Conservation (phyloP, 2,888 invertebrate genomes). For the Zootermopsis nevadensis region DNA sequence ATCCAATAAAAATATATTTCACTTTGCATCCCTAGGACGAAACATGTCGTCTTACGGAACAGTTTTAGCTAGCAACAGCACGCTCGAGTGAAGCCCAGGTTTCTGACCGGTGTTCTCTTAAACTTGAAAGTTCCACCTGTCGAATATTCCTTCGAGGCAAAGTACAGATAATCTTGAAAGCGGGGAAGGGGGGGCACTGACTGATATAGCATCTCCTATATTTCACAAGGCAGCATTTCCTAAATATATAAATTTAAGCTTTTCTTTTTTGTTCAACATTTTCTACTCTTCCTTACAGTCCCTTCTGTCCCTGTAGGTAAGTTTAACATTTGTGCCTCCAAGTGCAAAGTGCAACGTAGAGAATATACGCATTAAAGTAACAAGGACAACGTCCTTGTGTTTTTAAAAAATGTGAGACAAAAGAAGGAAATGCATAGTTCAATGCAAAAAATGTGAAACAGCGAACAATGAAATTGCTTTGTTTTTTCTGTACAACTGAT, state of each 20-base stretch:
- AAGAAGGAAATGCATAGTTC: neutral
- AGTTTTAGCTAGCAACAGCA: neutral
- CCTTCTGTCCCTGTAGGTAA: neutral
- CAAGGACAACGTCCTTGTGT: neutral
- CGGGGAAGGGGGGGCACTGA: neutral
- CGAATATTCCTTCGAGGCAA: neutral
- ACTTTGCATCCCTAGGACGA: no score
- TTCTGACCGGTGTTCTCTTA: neutral
- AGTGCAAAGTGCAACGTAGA: neutral
- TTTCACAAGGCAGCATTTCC: neutral
- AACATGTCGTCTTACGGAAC: no score
- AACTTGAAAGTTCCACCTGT: neutral
- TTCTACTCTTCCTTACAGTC: neutral
- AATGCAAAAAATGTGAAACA: neutral
- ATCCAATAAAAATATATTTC: no score
- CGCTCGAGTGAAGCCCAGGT: neutral
- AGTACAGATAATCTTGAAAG: neutral
- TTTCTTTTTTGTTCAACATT: neutral
- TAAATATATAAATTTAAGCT: neutral
- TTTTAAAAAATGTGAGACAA: neutral
- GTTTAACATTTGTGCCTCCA: neutral
- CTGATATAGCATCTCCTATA: neutral
- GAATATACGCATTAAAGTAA: neutral
- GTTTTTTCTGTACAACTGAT: neutral
- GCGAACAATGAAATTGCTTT: neutral